phyloP scores from a whole-genome alignment of 2,113 vertebrate species.

The Cygnus buccinator region DNA sequence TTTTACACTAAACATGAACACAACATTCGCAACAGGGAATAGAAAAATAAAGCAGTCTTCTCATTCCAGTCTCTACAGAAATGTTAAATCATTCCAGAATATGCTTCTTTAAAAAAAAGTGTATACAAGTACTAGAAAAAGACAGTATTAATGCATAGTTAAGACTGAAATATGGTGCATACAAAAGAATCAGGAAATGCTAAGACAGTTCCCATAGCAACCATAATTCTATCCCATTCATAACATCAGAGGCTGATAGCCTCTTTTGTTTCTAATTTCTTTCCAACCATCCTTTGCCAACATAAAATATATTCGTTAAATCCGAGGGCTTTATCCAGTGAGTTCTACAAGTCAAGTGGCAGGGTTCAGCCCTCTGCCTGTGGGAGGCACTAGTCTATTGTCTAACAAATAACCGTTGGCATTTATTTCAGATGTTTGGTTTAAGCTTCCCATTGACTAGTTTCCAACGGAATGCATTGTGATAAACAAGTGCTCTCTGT shows the following conservation, averaged over 20 bases:
- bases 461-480: neutral
- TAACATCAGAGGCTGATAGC: conserved; percentile 40
- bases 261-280: conserved; percentile 30
- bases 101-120: conserved; percentile 14
- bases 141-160: conserved; percentile 61
- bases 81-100: conserved; percentile 67
- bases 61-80: conserved; percentile 54
- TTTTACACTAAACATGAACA: neutral
- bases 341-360: neutral
- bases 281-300: conserved; percentile 14
- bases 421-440: neutral
- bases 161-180: conserved; percentile 62
- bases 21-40: neutral
- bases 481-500: neutral
- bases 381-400: conserved; percentile 37
- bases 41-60: neutral
- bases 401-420: neutral
- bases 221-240: conserved; percentile 68
- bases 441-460: neutral
- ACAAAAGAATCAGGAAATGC: conserved; percentile 69
- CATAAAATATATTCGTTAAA: neutral
- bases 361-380: conserved; percentile 45
- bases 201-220: conserved; percentile 79
- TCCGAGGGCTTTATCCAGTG: neutral
- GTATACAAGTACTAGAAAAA: conserved; percentile 71